A percentile compares a stretch with the other conserved stretches of the same genome.
Conservation (phyloP, 2,888 invertebrate genomes). For the Hyposoter didymator region DNA sequence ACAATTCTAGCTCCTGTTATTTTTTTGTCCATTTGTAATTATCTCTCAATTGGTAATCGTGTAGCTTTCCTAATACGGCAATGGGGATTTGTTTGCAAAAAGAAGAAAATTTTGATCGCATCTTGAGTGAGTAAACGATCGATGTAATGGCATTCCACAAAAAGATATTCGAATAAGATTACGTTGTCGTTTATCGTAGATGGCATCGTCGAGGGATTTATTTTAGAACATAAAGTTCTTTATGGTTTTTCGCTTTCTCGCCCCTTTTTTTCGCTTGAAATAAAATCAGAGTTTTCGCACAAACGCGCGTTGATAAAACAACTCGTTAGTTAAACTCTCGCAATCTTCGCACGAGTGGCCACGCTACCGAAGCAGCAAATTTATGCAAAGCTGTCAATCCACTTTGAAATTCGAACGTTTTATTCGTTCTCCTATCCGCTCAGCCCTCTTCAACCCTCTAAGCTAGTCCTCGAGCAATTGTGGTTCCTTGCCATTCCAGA, state of each 20-base stretch:
- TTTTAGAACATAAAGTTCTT: constrained; percentile 31
- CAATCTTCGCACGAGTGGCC: constrained; percentile 43
- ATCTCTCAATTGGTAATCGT: no score
- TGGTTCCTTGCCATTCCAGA: neutral
- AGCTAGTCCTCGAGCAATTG: neutral
- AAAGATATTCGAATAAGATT: neutral
- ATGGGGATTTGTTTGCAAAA: no score
- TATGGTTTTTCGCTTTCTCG: neutral
- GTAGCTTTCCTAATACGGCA: no score
- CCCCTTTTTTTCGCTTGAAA: constrained; percentile 7
- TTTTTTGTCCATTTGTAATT: no score
- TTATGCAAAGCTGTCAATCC: constrained; percentile 73
- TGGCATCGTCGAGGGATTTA: neutral
- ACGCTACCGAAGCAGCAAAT: constrained; percentile 13
- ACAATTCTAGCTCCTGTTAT: no score
- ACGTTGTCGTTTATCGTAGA: neutral
- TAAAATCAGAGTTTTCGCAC: constrained; percentile 25
- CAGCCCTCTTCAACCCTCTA: constrained; percentile 9
- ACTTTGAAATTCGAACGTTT: constrained; percentile 28
- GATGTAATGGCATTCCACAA: neutral
- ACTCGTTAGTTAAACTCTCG: constrained; percentile 48
- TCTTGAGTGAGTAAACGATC: neutral
- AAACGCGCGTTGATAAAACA: constrained; percentile 11
- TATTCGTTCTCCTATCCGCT: neutral
- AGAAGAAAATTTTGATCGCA: neutral